Evolutionary conservation across 1,140 invertebrate genomes (phyloP), one percentile per base, ranked within the genome.

Genomic region (Andricus grossulariae): DNA sequence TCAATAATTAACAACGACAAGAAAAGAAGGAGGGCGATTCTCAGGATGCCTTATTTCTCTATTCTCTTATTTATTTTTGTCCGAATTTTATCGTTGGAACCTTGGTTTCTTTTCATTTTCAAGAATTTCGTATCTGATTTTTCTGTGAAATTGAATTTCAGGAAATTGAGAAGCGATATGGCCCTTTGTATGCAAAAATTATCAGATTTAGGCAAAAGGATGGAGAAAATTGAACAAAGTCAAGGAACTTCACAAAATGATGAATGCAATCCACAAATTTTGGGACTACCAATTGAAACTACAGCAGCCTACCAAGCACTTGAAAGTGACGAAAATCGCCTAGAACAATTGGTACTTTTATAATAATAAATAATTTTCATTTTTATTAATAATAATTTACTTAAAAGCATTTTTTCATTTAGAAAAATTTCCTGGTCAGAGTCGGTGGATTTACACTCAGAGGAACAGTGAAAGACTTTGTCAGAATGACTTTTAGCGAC

Each of bases 301-400:
- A 19, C 25, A 57, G 55, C 55, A 57, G 55, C 55, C 55, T 57
- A 57, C 25, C 55, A 57, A 57, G 55, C 19, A 57, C 55, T 57
- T 25, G 55, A 57, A 21, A 57, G 55, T 25, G 55, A 57, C 55
- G 55, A 57, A 25, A 25, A 7, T 57, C 55, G 55, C 5, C 55
- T 57, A 13, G 55, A 57, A 57, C 55, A 57, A 57, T 57, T 57
- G 55, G 55, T 57, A 57, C 7, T 11, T 45, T 11, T 10, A 45
- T 45, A n/a, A n/a, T n/a, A n/a, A n/a, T n/a, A n/a, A n/a, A n/a
- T n/a, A n/a, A n/a, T n/a, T n/a, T n/a, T n/a, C n/a, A n/a, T n/a
- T n/a, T n/a, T n/a, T 45, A 45, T 54, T 6, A 54, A 54, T n/a
- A 18, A 55, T 18, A 55, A 19, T 21, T 55, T 55, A 18, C 5